Conservation (phyloP, 2,797 vertebrate species). For the Brachymystax lenok region DNA sequence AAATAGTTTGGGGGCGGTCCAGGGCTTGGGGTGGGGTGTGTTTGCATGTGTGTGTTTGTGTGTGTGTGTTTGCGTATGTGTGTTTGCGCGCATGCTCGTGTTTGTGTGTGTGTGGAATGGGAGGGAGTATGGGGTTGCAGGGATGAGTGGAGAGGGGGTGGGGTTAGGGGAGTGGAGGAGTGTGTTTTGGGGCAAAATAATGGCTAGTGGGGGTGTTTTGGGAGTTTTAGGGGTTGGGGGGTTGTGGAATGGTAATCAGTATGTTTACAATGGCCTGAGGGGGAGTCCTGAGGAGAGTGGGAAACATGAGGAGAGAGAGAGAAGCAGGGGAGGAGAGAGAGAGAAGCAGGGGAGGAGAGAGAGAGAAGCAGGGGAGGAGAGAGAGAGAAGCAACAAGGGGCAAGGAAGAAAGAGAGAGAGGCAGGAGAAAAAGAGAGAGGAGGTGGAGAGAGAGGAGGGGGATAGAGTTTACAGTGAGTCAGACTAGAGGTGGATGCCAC, state of each 20-base stretch:
- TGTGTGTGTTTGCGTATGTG: not conserved
- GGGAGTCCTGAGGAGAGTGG: slow-evolving; percentile 48
- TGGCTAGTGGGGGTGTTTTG: slow-evolving; percentile 46
- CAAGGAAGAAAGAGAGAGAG: slow-evolving; percentile 8
- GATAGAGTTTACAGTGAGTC: not conserved
- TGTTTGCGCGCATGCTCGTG: no score
- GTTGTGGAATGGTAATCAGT: slow-evolving; percentile 61
- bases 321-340: not conserved
- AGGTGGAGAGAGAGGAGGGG: not conserved
- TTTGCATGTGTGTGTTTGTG: not conserved
- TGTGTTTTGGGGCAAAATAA: slow-evolving; percentile 66
- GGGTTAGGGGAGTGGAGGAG: slow-evolving; percentile 34
- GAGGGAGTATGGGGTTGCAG: slow-evolving; percentile 37
- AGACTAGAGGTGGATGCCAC: slow-evolving; percentile 20
- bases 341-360: no score
- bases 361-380: slow-evolving; percentile 12
- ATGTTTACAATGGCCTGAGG: slow-evolving; percentile 72
- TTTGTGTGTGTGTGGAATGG: not conserved
- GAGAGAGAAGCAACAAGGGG: not conserved
- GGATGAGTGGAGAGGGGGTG: slow-evolving; percentile 42
- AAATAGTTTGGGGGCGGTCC: slow-evolving; percentile 24
- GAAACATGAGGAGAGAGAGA: slow-evolving; percentile 30
- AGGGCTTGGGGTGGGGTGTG: slow-evolving; percentile 18
- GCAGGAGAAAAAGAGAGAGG: not conserved
- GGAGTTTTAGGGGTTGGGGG: slow-evolving; percentile 31